Base-by-base conservation (phyloP, 2,113 vertebrate species). In the Rafetus swinhoei region DNA sequence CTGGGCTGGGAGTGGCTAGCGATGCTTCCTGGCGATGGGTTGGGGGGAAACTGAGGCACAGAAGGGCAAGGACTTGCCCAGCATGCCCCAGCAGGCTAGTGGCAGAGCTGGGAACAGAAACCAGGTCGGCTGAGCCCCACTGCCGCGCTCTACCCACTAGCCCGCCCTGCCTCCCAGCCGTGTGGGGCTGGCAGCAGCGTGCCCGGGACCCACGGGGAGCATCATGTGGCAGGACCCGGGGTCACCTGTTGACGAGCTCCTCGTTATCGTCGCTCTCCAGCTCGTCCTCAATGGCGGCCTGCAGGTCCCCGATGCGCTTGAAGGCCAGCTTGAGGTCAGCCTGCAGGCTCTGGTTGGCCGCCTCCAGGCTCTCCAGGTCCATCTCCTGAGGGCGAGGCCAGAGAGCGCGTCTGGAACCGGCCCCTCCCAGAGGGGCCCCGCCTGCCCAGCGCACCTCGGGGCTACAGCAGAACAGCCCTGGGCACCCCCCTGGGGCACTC, bases 191-290 rank as follows among this genome's bases (percentile, higher is more conserved):
- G n/a, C n/a, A n/a, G n/a, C n/a, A n/a, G n/a, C n/a, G n/a, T n/a
- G n/a, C n/a, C n/a, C n/a, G n/a, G n/a, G n/a, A n/a, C n/a, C n/a
- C n/a, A n/a, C n/a, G n/a, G n/a, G n/a, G n/a, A n/a, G n/a, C n/a
- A n/a, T n/a, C n/a, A n/a, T n/a, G n/a, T n/a, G n/a, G n/a, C n/a
- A n/a, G n/a, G n/a, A n/a, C n/a, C 39, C 5, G 39, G 39, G 39
- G 39, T 97, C 97, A 99, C 99, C 99, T 99, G 98, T 99, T 99
- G 95, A 99, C 99, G 77, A 99, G 99, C 81, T 99, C 99, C 95
- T 99, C 99, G 0, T 99, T 99, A 96, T 99, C 99, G 3, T 99
- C 99, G 1, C 99, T 99, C 96, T 99, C 99, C 99, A 99, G 99
- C 97, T 99, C 99, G 1, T 99, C 99, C 97, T 99, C 99, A 2